Base-by-base conservation (phyloP, 2,888 invertebrate species). In the Hermaeophaga mercurialis region DNA sequence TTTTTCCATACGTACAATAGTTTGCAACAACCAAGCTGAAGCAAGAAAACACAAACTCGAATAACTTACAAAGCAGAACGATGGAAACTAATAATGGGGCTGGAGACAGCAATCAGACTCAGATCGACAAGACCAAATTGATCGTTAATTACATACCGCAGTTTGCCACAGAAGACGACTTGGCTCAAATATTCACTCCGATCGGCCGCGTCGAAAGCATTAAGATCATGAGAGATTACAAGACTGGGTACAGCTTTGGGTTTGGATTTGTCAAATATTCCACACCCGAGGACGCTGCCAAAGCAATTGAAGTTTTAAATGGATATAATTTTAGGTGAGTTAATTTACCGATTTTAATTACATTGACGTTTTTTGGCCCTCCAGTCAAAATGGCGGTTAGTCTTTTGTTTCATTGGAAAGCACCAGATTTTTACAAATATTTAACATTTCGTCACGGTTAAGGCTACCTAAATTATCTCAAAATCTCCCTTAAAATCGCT, bases 101-200 rank as follows among this genome's bases (percentile, higher is more conserved):
- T 26, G 77, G 77, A 2, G 77, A 77, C 55, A 68, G 64, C 54
- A 66, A 64, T 49, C 59, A 63, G 8, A 66, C 68, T 19, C 68
- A 68, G 17, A 44, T 72, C 24, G 78, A 78, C 61, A 76, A 73
- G 62, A 92, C 92, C 55, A 96, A 96, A 81, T 84, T 96, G 68
- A 96, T 96, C 67, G 90, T 96, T 72, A 96, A 96, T 82, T 96
- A 96, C 79, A 84, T 96, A 70, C 96, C 96, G 22, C 96, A 96
- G 80, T 90, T 88, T 70, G 90, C 96, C 83, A 91, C 91, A 1
- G 96, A 96, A 76, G 89, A 91, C 74, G 94, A 95, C 72, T 83
- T 96, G 54, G 90, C 89, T 75, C 88, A 89, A 64, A 87, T 96
- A 82, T 96, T 96, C 78, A 85, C 89, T 68, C 87, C 89, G 49